Evolutionary conservation across 2,113 vertebrate genomes (phyloP), one percentile per base, ranked within the genome.

Genomic region (Osmerus eperlanus): DNA sequence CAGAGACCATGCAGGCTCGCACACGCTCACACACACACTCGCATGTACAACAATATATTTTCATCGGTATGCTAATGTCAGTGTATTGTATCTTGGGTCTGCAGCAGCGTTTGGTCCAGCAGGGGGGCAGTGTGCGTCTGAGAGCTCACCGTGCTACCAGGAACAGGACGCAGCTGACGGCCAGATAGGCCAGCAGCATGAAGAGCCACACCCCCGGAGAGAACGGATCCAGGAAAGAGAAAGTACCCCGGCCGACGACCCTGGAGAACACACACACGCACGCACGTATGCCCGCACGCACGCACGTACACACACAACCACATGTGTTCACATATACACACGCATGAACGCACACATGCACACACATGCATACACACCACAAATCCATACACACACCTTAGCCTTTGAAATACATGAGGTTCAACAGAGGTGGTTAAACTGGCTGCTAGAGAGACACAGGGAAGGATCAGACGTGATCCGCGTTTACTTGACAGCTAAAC

Each of bases 171-270:
- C 64, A 52, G 41, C 32, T 32, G 14, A 56, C 54, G 8, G 54
- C 54, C 54, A 56, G 54, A n/a, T 56, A 56, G 54, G 54, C 54
- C 54, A 56, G 54, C 54, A 56, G 54, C 54, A 56, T 56, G 54
- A 56, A 52, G 62, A 78, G 55, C 59, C 2, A 70, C 8, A 62
- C 59, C 36, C 52, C 73, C 70, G 68, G 59, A 66, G 71, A 70
- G 16, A 59, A 55, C 68, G 66, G 54, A 15, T 56, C 54, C 11
- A 56, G 54, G 32, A 32, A 13, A 15, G 29, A 59, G 28, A 56
- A 56, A n/a, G 51, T 55, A 77, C 36, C 86, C 78, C 63, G 78
- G 79, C 86, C 60, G 60, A 65, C 59, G 2, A 67, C 64, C 65
- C 51, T 59, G 19, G 4, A 21, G 23, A 19, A 28, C 60, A 13